phyloP scores from a whole-genome alignment of 2,113 vertebrate genomes.

The Malurus cyaneus region DNA sequence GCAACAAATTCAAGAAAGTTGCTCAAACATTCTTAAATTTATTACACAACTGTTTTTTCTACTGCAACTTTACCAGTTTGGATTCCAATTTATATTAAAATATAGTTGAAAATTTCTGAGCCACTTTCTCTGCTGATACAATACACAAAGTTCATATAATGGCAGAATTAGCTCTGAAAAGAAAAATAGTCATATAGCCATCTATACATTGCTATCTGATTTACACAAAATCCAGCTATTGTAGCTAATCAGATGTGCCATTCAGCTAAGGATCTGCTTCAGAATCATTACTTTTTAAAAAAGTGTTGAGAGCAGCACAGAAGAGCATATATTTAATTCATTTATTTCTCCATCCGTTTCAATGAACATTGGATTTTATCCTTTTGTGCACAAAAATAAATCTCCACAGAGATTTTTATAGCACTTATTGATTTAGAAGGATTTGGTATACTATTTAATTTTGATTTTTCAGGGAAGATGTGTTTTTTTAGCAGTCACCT shows the following conservation, averaged over 20 bases:
- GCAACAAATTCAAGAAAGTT: neutral
- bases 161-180: neutral
- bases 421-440: neutral
- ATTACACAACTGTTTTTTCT: neutral
- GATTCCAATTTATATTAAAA: neutral
- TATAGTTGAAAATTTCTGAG: neutral
- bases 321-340: neutral
- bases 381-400: slow-evolving; percentile 13
- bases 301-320: neutral
- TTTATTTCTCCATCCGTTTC: neutral
- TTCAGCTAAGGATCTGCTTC: neutral
- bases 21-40: neutral
- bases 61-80: neutral
- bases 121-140: neutral
- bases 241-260: neutral
- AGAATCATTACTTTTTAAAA: neutral
- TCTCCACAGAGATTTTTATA: neutral
- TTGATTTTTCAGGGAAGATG: neutral
- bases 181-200: neutral
- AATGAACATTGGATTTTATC: neutral
- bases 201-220: neutral
- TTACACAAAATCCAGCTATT: neutral
- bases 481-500: neutral
- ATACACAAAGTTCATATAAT: neutral
- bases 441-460: slow-evolving; percentile 5